phyloP scores from a whole-genome alignment of 2,888 invertebrate genomes.

The Eumacrocentrus americanus region DNA sequence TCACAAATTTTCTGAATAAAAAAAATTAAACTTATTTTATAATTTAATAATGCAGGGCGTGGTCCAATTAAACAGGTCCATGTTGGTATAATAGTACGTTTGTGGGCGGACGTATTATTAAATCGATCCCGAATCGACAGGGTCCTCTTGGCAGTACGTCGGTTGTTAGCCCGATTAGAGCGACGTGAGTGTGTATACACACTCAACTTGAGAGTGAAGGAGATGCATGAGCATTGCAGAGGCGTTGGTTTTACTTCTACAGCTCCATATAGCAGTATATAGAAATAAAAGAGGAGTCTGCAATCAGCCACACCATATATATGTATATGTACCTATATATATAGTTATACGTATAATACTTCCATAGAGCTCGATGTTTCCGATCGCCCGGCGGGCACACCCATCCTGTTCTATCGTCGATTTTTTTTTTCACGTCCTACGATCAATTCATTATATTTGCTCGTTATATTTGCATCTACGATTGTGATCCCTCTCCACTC shows the following conservation, averaged over 20 bases:
- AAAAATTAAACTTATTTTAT: neutral
- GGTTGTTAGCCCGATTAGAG: slow-evolving; percentile 43
- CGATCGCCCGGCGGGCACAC: slow-evolving; percentile 44
- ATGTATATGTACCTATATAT: neutral
- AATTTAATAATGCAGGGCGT: neutral
- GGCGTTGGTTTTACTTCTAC: slow-evolving; percentile 22
- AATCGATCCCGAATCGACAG: slow-evolving; percentile 16
- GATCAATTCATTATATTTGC: slow-evolving; percentile 44
- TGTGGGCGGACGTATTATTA: slow-evolving; percentile 8
- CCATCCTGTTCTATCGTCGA: slow-evolving; percentile 48
- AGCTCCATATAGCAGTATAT: neutral
- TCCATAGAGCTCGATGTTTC: slow-evolving; percentile 40
- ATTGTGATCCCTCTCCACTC: slow-evolving; percentile 17
- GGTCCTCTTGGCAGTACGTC: slow-evolving; percentile 31
- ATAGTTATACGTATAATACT: slow-evolving; percentile 2
- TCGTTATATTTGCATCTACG: slow-evolving; percentile 41
- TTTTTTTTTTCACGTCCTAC: slow-evolving; percentile 44
- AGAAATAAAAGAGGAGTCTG: too few species aligned
- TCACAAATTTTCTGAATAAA: too few species aligned
- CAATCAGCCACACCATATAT: neutral
- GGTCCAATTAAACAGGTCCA: neutral
- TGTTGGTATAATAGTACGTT: slow-evolving; percentile 4
- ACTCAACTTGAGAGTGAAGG: slow-evolving; percentile 17
- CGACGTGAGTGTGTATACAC: slow-evolving; percentile 4
- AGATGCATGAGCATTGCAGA: slow-evolving; percentile 27